Conservation (phyloP, 2,113 vertebrate genomes). For the Colossoma macropomum region DNA sequence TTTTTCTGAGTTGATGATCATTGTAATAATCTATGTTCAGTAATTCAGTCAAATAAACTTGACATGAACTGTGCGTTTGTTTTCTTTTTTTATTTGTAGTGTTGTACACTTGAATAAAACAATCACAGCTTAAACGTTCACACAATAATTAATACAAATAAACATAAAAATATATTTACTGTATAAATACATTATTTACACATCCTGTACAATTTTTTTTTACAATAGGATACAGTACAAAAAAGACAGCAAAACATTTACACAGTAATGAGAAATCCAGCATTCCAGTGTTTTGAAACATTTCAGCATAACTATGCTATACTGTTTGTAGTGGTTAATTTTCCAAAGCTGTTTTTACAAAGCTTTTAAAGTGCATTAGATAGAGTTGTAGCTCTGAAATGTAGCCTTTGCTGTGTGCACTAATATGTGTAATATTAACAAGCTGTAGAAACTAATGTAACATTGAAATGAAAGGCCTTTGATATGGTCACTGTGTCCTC, state of each 20-base stretch:
- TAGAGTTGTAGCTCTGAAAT: neutral
- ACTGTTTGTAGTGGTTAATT: neutral
- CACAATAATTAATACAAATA: neutral
- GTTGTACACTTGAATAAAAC: no score
- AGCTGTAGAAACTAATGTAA: neutral
- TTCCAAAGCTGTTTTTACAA: no score
- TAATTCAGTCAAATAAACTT: neutral
- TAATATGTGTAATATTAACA: neutral
- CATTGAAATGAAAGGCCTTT: neutral
- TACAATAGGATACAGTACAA: neutral
- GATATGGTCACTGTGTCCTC: neutral
- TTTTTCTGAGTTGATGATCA: no score
- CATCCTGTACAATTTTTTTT: constrained; percentile 14
- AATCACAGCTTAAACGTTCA: neutral
- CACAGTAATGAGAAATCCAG: neutral
- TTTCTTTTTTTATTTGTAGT: no score
- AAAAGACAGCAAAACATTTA: neutral
- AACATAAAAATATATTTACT: neutral
- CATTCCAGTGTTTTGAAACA: neutral
- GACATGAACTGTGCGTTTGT: neutral
- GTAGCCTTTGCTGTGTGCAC: neutral
- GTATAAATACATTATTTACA: constrained; percentile 12
- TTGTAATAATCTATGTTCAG: no score
- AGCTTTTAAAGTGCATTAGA: neutral
- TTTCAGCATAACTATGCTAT: neutral